These are phyloP conservation scores for Potorous gilbertii DNA, from an alignment of 2,797 vertebrate genomes.

Conservation along the genomic window DNA sequence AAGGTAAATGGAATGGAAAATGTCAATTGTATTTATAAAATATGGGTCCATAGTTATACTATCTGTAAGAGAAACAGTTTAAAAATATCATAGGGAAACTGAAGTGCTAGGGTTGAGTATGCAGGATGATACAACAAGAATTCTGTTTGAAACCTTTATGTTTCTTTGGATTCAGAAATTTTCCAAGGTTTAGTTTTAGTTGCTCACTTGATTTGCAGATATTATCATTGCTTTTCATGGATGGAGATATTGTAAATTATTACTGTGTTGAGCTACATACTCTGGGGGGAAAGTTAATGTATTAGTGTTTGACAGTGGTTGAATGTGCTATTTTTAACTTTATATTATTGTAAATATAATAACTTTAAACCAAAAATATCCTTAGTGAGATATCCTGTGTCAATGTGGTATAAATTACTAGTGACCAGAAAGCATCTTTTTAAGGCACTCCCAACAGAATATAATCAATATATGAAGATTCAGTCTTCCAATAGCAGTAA, in stretches of 20 bases:
- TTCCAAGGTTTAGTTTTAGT: constrained; percentile 82
- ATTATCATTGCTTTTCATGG: constrained; percentile 83
- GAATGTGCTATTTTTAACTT: constrained; percentile 92
- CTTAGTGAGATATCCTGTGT: background rate
- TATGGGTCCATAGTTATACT: constrained; percentile 84
- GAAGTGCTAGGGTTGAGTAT: constrained; percentile 74
- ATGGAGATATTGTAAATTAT: constrained; percentile 87
- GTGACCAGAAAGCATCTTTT: background rate
- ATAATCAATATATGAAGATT: background rate
- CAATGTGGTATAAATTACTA: background rate
- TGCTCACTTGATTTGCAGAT: constrained; percentile 85
- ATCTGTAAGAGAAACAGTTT: constrained; percentile 82
- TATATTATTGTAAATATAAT: constrained; percentile 88
- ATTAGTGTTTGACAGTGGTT: constrained; percentile 87
- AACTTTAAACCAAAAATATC: constrained; percentile 68
- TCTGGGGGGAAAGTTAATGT: constrained; percentile 82
- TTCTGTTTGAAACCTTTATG: constrained; percentile 84
- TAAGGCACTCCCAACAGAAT: background rate
- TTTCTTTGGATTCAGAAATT: constrained; percentile 83
- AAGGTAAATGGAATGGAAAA: constrained; percentile 82
- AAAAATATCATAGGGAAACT: constrained; percentile 78
- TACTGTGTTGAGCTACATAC: constrained; percentile 85
- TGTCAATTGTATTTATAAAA: constrained; percentile 88
- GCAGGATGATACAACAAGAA: constrained; percentile 77
- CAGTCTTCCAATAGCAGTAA: background rate